These are phyloP conservation scores for Zapornia atra DNA, from an alignment of 2,113 vertebrate species.

Conservation along the genomic window DNA sequence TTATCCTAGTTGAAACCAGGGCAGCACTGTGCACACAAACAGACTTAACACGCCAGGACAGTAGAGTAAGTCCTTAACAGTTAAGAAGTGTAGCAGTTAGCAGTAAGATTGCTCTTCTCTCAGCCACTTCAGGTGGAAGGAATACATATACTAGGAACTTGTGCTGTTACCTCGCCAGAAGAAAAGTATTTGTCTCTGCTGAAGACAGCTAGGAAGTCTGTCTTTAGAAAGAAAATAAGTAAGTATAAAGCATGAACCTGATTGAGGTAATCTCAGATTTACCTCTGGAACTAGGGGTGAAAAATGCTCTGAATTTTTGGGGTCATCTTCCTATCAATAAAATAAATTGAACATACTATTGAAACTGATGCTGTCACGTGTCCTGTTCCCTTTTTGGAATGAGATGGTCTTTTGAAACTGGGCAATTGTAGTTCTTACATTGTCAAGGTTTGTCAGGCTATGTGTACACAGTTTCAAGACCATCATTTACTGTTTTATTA, in stretches of 20 bases:
- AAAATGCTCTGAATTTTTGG: background rate
- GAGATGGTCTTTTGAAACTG: background rate
- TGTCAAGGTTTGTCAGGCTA: background rate
- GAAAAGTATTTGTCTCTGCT: background rate
- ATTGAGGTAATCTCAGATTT: background rate
- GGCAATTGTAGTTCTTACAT: background rate
- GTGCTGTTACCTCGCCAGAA: background rate
- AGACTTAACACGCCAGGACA: background rate
- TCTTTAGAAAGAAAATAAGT: background rate
- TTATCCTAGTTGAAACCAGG: too few species aligned
- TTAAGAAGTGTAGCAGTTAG: background rate
- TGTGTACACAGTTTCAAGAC: background rate
- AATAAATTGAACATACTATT: background rate
- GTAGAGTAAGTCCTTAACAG: background rate
- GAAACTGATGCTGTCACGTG: background rate
- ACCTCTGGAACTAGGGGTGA: background rate
- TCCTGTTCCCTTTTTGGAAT: background rate
- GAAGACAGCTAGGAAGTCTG: background rate
- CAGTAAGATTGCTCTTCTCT: background rate
- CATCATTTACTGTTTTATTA: background rate
- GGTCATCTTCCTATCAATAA: background rate
- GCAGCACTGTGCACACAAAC: background rate
- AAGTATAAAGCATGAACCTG: background rate
- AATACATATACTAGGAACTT: accelerated
- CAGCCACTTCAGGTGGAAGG: background rate